Conservation (phyloP, 2,888 invertebrate genomes). For the Hoplodrina blanda region DNA sequence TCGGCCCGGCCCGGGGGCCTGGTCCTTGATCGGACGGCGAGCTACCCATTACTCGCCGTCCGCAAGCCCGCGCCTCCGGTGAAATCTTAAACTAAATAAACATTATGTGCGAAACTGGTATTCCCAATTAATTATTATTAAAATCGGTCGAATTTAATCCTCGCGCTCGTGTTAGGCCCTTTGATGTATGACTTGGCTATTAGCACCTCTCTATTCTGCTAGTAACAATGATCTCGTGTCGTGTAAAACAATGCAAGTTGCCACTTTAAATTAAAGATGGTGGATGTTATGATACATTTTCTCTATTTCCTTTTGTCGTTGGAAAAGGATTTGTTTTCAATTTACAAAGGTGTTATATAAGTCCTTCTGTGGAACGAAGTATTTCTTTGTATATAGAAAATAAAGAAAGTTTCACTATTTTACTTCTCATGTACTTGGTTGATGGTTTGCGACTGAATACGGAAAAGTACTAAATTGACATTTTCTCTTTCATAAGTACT, state of each 20-base stretch:
- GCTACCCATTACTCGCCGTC: too few relatives aligned
- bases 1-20: too few relatives aligned
- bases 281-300: conserved; percentile 1
- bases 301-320: background rate
- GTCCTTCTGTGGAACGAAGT: background rate
- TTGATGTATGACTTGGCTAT: conserved; percentile 12
- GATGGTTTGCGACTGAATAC: too few relatives aligned
- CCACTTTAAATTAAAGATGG: conserved; percentile 5
- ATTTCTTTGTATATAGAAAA: background rate
- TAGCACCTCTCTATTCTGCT: conserved; percentile 19
- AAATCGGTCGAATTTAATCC: background rate
- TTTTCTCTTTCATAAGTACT: too few relatives aligned
- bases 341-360: background rate
- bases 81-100: too few relatives aligned
- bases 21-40: too few relatives aligned
- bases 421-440: too few relatives aligned
- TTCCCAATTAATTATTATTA: too few relatives aligned
- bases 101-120: too few relatives aligned
- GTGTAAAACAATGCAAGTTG: conserved; percentile 35
- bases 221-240: conserved; percentile 16
- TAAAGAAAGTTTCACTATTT: too few relatives aligned
- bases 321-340: background rate
- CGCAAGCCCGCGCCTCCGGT: too few relatives aligned
- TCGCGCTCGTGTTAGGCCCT: background rate
- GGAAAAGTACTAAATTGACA: too few relatives aligned